phyloP scores from a whole-genome alignment of 2,113 vertebrate species.

The Paradoxurus hermaphroditus region DNA sequence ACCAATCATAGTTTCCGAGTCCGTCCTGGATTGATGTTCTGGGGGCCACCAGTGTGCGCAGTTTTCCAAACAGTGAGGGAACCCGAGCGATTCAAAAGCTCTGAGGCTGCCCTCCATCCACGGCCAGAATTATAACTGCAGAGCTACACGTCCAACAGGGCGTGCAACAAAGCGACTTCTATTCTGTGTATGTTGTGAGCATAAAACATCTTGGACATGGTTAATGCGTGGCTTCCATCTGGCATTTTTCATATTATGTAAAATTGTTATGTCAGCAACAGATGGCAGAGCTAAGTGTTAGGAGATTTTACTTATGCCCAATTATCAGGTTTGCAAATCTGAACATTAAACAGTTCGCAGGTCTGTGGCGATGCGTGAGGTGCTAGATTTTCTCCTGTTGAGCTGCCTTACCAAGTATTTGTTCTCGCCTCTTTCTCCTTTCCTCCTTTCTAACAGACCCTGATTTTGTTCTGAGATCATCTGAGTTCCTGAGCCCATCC shows the following conservation, averaged over 20 bases:
- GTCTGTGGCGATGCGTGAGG: constrained; percentile 34
- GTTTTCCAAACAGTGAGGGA: constrained; percentile 33
- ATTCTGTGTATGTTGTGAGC: constrained; percentile 69
- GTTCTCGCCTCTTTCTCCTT: neutral
- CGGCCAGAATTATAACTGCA: constrained; percentile 68
- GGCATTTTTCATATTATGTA: constrained; percentile 74
- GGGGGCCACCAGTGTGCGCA: neutral
- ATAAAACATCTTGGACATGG: constrained; percentile 77
- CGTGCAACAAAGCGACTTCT: constrained; percentile 64
- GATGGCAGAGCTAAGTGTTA: constrained; percentile 77
- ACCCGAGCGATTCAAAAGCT: constrained; percentile 41
- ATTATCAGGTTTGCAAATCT: constrained; percentile 77
- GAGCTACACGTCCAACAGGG: constrained; percentile 52
- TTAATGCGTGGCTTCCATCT: constrained; percentile 73
- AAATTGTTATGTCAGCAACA: constrained; percentile 82
- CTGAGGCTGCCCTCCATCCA: constrained; percentile 36
- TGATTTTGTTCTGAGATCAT: neutral
- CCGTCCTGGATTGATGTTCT: neutral
- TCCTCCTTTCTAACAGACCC: neutral
- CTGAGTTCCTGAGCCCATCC: neutral
- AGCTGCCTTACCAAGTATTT: neutral
- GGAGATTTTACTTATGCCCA: constrained; percentile 78
- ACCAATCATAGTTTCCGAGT: neutral
- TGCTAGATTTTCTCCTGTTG: constrained; percentile 27
- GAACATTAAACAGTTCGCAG: constrained; percentile 74